These are phyloP conservation scores for Thaumetopoea pityocampa DNA, from an alignment of 1,140 invertebrate genomes.

Conservation along the genomic window DNA sequence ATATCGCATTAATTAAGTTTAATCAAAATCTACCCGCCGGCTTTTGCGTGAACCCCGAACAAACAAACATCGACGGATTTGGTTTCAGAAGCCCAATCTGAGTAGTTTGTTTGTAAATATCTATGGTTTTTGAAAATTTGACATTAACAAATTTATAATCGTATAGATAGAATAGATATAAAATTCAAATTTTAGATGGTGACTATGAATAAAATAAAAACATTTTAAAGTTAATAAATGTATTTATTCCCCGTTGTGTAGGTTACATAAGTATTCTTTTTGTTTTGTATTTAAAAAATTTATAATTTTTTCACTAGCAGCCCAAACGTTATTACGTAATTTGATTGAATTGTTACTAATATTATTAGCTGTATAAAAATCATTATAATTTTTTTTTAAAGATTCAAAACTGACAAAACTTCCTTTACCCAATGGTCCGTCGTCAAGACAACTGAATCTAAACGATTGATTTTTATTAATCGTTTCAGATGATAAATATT, in stretches of 20 bases:
- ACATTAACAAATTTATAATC: too few relatives aligned
- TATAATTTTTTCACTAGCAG: slow-evolving; percentile 33
- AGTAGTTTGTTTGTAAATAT: too few relatives aligned
- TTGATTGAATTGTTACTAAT: slow-evolving; percentile 1
- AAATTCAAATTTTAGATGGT: too few relatives aligned
- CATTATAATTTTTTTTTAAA: slow-evolving; percentile 4
- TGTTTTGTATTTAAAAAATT: slow-evolving; percentile 49
- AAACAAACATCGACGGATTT: too few relatives aligned
- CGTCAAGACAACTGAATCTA: slow-evolving; percentile 39
- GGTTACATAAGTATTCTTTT: slow-evolving; percentile 32
- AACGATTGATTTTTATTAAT: slow-evolving; percentile 20
- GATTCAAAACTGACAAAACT: slow-evolving; percentile 6
- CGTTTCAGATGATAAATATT: slow-evolving; percentile 8
- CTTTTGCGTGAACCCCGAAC: too few relatives aligned
- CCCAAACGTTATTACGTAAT: neutral
- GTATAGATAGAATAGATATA: neutral
- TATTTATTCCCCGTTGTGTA: neutral
- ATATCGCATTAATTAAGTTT: too few relatives aligned
- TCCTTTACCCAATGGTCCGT: slow-evolving; percentile 24
- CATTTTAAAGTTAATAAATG: too few relatives aligned
- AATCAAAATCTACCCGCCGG: too few relatives aligned
- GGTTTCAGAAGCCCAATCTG: too few relatives aligned
- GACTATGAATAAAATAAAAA: too few relatives aligned
- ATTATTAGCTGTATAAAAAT: neutral
- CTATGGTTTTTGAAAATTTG: too few relatives aligned